Evolutionary conservation across 2,888 invertebrate species (phyloP).

Genomic region (Rotaria macrura): DNA sequence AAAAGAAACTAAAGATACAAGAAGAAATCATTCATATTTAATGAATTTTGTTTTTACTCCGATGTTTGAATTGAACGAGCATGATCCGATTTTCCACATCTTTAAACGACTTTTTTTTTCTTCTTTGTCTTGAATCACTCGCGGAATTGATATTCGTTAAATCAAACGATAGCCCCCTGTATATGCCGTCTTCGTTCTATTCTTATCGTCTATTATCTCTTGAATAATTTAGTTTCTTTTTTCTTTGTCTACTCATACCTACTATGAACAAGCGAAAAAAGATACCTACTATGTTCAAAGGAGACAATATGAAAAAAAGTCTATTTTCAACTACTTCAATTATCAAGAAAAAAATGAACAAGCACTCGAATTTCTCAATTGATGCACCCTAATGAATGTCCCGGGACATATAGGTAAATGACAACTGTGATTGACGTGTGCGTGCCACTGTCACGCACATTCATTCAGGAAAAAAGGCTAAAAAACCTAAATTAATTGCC

Average conservation of each 20-base stretch:
- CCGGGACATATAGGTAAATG: not conserved
- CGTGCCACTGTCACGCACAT: not conserved
- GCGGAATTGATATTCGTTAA: not conserved
- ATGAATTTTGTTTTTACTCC: not conserved
- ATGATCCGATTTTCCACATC: slow-evolving; percentile 3
- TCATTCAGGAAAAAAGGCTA: not conserved
- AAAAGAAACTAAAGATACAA: not conserved
- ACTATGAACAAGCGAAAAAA: not conserved
- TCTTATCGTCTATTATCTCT: not conserved
- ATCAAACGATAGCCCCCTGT: not conserved
- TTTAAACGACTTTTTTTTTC: not conserved
- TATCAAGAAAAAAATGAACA: slow-evolving; percentile 12
- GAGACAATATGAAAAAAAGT: not conserved
- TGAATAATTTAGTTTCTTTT: not conserved
- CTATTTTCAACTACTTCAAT: not conserved
- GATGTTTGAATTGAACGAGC: not conserved
- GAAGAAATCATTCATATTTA: not conserved
- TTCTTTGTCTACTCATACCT: not conserved
- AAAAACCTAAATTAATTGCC: slow-evolving; percentile 4
- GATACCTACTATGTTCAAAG: not conserved
- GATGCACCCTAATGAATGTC: slow-evolving; percentile 3
- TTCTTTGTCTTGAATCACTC: not conserved
- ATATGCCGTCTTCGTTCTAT: not conserved
- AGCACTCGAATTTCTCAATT: slow-evolving; percentile 3
- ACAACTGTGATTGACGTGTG: slow-evolving; percentile 15